A percentile compares a stretch with the other conserved stretches of the same genome.
These are phyloP conservation scores for Rhyacichthys aspro DNA, from an alignment of 2,797 vertebrate species.

Conservation along the genomic window DNA sequence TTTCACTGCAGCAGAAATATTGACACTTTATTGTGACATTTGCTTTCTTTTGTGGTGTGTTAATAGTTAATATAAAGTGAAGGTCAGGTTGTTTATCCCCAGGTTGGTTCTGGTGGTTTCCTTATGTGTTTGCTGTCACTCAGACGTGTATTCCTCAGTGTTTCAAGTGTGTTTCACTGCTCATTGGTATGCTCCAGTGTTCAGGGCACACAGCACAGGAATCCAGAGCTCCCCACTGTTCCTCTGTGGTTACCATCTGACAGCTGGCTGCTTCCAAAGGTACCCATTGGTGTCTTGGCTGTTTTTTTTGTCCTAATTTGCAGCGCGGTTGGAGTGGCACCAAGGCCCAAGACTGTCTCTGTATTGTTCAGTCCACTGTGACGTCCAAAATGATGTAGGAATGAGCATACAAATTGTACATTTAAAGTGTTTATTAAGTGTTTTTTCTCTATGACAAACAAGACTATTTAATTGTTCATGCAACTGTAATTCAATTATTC, in stretches of 20 bases:
- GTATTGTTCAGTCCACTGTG: not conserved
- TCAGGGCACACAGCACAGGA: slow-evolving; percentile 27
- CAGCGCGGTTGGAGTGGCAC: not conserved
- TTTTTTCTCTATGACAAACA: not conserved
- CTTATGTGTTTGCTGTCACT: slow-evolving; percentile 10
- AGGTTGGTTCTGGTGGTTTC: not conserved
- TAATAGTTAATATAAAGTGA: no score
- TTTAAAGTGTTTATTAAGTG: no score
- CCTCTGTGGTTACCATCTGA: slow-evolving; percentile 9
- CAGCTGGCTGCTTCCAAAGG: not conserved
- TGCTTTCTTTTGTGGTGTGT: no score
- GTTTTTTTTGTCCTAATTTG: slow-evolving; percentile 22
- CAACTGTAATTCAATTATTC: slow-evolving; percentile 11
- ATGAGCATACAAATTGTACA: no score
- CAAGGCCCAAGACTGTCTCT: not conserved
- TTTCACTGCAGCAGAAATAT: no score
- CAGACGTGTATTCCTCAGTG: slow-evolving; percentile 38
- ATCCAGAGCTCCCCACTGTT: slow-evolving; percentile 10
- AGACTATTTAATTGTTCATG: not conserved
- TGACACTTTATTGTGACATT: no score
- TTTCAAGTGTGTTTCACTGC: slow-evolving; percentile 5
- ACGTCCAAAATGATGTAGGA: slow-evolving; percentile 6
- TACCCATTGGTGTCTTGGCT: not conserved
- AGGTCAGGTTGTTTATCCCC: not conserved
- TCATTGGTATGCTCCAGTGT: slow-evolving; percentile 37